Conservation (phyloP, 2,113 vertebrate species). For the Psophia crepitans region DNA sequence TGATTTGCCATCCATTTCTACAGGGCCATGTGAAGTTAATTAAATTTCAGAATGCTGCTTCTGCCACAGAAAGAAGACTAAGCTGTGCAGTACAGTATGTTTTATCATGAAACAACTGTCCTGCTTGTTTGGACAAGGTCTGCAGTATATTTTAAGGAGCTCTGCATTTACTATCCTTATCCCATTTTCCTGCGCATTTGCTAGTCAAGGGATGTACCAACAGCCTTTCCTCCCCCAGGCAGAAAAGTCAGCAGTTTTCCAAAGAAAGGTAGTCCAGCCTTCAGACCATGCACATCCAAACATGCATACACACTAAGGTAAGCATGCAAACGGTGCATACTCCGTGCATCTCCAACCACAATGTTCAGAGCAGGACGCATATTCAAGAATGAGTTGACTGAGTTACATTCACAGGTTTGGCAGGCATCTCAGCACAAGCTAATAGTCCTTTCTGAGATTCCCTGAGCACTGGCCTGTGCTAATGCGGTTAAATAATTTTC, state of each 20-base stretch:
- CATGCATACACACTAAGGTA: rapidly evolving
- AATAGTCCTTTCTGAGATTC: not conserved
- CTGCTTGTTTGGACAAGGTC: not conserved
- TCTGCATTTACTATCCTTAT: not conserved
- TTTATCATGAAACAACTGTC: not conserved
- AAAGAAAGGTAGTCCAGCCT: not conserved
- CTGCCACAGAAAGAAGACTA: not conserved
- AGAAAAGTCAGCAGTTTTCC: not conserved
- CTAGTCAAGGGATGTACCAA: not conserved
- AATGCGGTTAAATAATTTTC: not conserved
- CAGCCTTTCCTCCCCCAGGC: not conserved
- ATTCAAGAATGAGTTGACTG: not conserved
- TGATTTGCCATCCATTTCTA: conserved; percentile 58
- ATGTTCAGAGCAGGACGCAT: not conserved
- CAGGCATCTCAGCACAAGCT: not conserved
- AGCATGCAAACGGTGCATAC: not conserved
- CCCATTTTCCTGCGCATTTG: not conserved
- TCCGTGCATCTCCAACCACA: not conserved
- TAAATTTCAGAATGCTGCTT: conserved; percentile 15
- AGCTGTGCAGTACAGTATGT: not conserved
- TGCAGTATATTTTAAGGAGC: not conserved
- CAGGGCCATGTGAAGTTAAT: conserved; percentile 51
- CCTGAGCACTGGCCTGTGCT: not conserved
- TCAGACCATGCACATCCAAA: not conserved
- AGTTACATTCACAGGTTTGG: not conserved